Percentiles rank a stretch among this genome's conserved stretches.
Evolutionary conservation across 2,797 vertebrate genomes (phyloP).

Genomic region (Streptopelia turtur): DNA sequence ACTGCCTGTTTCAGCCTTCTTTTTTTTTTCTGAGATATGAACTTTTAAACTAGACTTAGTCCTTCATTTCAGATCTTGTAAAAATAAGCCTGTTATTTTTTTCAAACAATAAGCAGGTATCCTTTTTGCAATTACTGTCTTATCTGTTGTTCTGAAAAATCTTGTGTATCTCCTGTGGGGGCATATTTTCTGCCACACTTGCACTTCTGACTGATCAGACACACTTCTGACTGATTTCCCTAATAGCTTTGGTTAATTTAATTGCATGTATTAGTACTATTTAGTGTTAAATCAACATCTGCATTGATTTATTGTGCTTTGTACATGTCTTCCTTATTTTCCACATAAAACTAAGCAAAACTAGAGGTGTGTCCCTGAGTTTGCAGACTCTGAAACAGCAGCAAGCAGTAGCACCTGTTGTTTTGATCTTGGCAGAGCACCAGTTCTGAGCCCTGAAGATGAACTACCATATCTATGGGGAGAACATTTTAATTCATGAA

Average conservation of each 20-base stretch:
- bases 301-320: not conserved
- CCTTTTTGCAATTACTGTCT: not conserved
- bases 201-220: not conserved
- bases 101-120: not conserved
- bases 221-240: not conserved
- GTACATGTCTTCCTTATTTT: not conserved
- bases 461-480: not conserved
- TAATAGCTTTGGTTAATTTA: not conserved
- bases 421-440: not conserved
- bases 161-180: not conserved
- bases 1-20: slow-evolving; percentile 50
- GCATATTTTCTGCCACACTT: not conserved
- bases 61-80: slow-evolving; percentile 7
- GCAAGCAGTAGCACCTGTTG: not conserved
- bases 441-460: not conserved
- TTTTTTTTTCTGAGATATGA: slow-evolving; percentile 32
- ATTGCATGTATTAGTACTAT: not conserved
- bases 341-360: not conserved
- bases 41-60: slow-evolving; percentile 28
- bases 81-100: slow-evolving; percentile 19
- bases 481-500: not conserved
- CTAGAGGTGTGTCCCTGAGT: not conserved
- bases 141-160: not conserved
- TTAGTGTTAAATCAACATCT: not conserved
- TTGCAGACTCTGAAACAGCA: not conserved